Percentiles rank a stretch among this genome's conserved stretches.
phyloP scores from a whole-genome alignment of 2,888 invertebrate genomes.

The Tipula vernalis region DNA sequence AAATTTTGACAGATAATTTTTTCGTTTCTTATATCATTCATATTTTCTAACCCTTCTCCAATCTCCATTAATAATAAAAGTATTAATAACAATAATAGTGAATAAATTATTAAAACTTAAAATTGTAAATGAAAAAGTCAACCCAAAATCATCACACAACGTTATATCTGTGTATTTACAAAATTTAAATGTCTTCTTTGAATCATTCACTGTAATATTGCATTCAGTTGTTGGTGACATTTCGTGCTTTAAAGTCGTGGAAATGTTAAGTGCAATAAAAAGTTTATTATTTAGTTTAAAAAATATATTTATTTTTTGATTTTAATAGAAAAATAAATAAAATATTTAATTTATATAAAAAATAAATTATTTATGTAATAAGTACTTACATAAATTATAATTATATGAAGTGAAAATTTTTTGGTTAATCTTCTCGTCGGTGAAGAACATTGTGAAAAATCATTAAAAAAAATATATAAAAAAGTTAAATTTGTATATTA shows the following conservation, averaged over 20 bases:
- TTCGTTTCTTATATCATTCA: background rate
- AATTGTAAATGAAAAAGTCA: background rate
- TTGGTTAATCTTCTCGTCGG: background rate
- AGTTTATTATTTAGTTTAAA: background rate
- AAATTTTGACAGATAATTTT: background rate
- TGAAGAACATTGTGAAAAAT: background rate
- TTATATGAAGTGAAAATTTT: background rate
- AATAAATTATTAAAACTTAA: background rate
- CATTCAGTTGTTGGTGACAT: background rate
- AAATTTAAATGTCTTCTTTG: background rate
- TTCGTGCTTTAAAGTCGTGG: background rate
- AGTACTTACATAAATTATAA: background rate
- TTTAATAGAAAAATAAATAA: background rate
- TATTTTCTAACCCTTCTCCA: background rate
- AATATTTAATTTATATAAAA: background rate
- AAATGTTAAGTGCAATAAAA: background rate
- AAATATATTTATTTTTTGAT: background rate
- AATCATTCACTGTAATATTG: background rate
- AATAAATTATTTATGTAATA: background rate
- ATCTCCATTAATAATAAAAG: background rate
- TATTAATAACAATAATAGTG: background rate
- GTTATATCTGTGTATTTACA: background rate
- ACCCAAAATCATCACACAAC: background rate
- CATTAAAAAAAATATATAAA: background rate
- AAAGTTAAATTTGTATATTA: background rate